Base-by-base conservation (phyloP, 1,140 invertebrate species). In the Zaprionus lachaisei region DNA sequence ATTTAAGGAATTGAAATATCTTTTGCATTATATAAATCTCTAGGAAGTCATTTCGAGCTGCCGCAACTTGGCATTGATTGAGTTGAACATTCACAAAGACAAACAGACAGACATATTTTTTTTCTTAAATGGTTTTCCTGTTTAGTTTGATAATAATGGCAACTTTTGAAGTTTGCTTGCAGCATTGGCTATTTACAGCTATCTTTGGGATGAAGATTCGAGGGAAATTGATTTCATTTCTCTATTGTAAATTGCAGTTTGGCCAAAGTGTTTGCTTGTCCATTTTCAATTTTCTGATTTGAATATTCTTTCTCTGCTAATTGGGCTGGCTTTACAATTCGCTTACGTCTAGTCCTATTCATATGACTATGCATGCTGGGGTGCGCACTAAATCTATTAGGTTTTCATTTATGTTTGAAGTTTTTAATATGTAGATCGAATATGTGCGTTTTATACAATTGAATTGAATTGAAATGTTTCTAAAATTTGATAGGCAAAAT, bases 381-480 rank as follows among this genome's bases (percentile, higher is more conserved):
- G 67, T 70, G 58, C 67, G n/a, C 14, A 34, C 67, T 71, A 64
- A 71, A 22, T 22, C 67, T 58, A 75, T 24, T 71, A 71, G 67
- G 58, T 75, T 64, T 49, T 58, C 41, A 37, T 47, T 37, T 24
- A 51, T 4, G 47, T 17, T 70, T 67, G 69, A 79, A 54, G 31
- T 77, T 80, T 47, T 57, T 12, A 37, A 62, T 75, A 66, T 67
- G 54, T 68, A 72, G 60, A 57, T 72, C 51, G 31, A 69, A 69
- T 66, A 55, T 69, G 69, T 78, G 70, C 69, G 55, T 57, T 86
- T 86, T 81, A 67, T 84, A 87, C 85, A 89, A 81, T 87, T 80
- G 83, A 87, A 87, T 47, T 47, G 41, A 47, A 41, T 41, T 47
- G n/a, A 47, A 34, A 87, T 83, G 69, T 73, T 65, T 60, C 9